Base-by-base conservation (phyloP, 2,113 vertebrate genomes). In the Alligator mississippiensis region DNA sequence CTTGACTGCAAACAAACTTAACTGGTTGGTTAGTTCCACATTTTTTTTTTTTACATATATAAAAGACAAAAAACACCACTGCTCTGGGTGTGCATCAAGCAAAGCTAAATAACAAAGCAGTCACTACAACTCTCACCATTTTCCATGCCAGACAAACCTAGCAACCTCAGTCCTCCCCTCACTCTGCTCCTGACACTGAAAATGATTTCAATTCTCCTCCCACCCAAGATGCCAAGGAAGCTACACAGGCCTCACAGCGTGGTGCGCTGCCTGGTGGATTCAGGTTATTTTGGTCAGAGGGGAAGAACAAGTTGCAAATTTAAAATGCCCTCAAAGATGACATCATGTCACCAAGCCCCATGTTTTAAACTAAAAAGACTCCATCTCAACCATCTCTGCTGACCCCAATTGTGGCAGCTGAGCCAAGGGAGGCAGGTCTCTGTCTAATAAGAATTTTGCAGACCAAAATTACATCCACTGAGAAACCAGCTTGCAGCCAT, bases 1-100 rank as follows among this genome's bases (percentile, higher is more conserved):
- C 92, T 77, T 84, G 66, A 88, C 72, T 84, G 92, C 55, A 82
- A 88, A 77, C 57, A 60, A 9, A 9, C 58, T 86, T 79, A 93
- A 92, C 86, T 74, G 84, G 82, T 84, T 66, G 3, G 87, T 30
- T 74, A 79, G 79, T 94, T 89, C 82, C 34, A 82, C 63, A 1
- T 85, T 83, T 60, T 75, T 64, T 34, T 62, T n/a, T 18, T 59
- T 30, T 1, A 25, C 27, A 34, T 14, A 14, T 78, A 74, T 64
- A 58, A 28, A 76, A n/a, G 27, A 18, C 5, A 28, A 76, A 28
- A 7, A 54, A 19, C 47, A 66, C 38, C 76, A 47, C 47, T 86
- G 28, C 16, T 90, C 63, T 64, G 57, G 30, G 70, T 11, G 21
- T 21, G 19, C 34, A 38, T 8, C 38, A 28, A 66, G 15, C 6